Evolutionary conservation across 2,797 vertebrate genomes (phyloP), one percentile per base, ranked within the genome.

Genomic region (Percopsis omiscomaycus): DNA sequence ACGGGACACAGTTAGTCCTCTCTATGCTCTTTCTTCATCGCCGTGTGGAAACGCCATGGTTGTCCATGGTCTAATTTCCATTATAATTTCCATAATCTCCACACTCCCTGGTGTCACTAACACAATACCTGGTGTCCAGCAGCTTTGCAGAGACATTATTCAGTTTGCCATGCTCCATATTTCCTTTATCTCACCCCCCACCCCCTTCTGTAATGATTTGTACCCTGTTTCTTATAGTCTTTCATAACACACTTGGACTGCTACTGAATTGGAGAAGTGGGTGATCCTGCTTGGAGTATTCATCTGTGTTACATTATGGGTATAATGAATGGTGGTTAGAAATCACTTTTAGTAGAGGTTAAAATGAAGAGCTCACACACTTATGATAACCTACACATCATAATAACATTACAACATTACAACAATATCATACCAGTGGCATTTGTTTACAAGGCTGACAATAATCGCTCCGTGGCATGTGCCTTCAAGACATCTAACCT

Each of bases 11-110:
- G 83, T 87, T 86, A 86, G 66, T 55, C 63, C 89, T 89, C 87
- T 89, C 86, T 89, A 86, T 91, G 86, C 87, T 89, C 79, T 86
- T 89, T 84, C 79, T 89, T 86, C 77, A 85, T 76, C 85, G 81
- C 84, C 86, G 80, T 75, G 79, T 79, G 74, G 81, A 89, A 88
- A 81, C 74, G 67, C 73, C 75, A 81, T 82, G 69, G 67, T 44
- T 80, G 64, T 66, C 64, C 72, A 80, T 82, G 83, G 82, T 85
- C 81, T 69, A 84, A 78, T 77, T 77, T 87, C 78, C 81, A 68
- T 71, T 70, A 71, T 64, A 63, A 46, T 56, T 6, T 42, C 69
- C 63, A n/a, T n/a, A 14, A 5, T 54, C 55, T 55, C 47, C 64
- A 79, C 60, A 80, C 52, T 59, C 54, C 73, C 52, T 65, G 77